Evolutionary conservation across 1,140 invertebrate genomes (phyloP).

Genomic region (Penaeus indicus): DNA sequence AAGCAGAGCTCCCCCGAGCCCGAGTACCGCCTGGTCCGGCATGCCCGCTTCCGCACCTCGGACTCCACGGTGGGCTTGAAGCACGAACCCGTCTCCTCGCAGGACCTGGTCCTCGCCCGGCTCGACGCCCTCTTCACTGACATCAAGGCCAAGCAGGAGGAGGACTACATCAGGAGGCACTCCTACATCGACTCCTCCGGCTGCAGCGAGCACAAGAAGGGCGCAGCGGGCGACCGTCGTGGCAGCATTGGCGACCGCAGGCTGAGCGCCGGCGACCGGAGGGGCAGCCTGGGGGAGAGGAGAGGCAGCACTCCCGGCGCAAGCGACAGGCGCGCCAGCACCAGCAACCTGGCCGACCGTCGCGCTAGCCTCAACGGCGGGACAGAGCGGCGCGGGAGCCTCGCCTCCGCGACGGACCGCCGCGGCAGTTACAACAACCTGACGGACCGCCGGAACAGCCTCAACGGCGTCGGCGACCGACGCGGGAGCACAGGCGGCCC

Average conservation of each 20-base stretch:
- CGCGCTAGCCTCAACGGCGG: constrained; percentile 66
- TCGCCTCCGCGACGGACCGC: constrained; percentile 73
- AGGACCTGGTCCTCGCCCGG: constrained; percentile 8
- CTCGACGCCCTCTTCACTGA: constrained; percentile 53
- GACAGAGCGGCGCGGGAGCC: constrained; percentile 19
- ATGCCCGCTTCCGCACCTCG: constrained; percentile 18
- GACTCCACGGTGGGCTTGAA: constrained; percentile 17
- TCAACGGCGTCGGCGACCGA: constrained; percentile 57
- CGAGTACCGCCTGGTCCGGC: constrained; percentile 14
- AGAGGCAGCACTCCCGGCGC: background rate
- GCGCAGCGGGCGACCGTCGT: constrained; percentile 54
- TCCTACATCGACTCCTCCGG: constrained; percentile 55
- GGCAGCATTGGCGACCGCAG: constrained; percentile 23
- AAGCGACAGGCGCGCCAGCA: background rate
- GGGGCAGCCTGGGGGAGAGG: background rate
- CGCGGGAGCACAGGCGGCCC: constrained; percentile 51
- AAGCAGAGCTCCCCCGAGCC: constrained; percentile 1
- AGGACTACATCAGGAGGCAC: constrained; percentile 43
- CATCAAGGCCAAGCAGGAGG: constrained; percentile 49
- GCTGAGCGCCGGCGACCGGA: background rate
- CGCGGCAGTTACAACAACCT: constrained; percentile 64
- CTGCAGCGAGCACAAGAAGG: constrained; percentile 42
- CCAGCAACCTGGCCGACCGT: constrained; percentile 7
- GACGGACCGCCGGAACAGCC: constrained; percentile 35
- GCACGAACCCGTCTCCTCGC: constrained; percentile 37